Base-by-base conservation (phyloP, 2,797 vertebrate species). In the Coreius guichenoti region DNA sequence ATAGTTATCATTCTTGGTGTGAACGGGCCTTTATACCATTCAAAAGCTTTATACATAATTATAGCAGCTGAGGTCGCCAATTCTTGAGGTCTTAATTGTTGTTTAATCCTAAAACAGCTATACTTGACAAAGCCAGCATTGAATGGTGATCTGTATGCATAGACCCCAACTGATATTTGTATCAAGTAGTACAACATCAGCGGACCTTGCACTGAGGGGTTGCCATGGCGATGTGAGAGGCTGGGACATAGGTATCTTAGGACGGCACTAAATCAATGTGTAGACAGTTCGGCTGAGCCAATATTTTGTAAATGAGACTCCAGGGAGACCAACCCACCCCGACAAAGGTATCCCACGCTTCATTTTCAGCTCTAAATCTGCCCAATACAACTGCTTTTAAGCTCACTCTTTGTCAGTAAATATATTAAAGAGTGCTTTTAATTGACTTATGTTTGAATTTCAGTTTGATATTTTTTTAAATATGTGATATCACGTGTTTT, bases 201-300 rank as follows among this genome's bases (percentile, higher is more conserved):
- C 17, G 49, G 89, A 89, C 91, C 89, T 90, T 88, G 90, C 89
- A 90, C 89, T 80, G 86, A 90, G 82, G 87, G 86, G 91, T 96
- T 94, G 90, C 94, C 93, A 94, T 95, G 94, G 94, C 26, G 89
- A 96, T 92, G 19, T 81, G 88, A 89, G 85, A 90, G 90, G 91
- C 90, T 89, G 76, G 85, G 77, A 70, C 68, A 58, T 84, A 23
- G 70, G 90, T 92, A 93, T 92, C 90, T 61, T 72, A 36, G 88
- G 93, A 90, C 91, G 87, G 91, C 91, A 92, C 78, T 89, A 90
- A 92, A 88, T 92, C 91, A 89, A 89, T 89, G 92, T 91, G 88
- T 85, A 80, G 83, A 83, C 86, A 83, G 87, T 88, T 87, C 80
- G 89, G 87, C 84, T 88, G 80, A 88, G 84, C 87, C 83, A 89